Percentiles rank a stretch among this genome's conserved stretches.
phyloP scores from a whole-genome alignment of 1,140 invertebrate species.

The Homalodisca vitripennis region DNA sequence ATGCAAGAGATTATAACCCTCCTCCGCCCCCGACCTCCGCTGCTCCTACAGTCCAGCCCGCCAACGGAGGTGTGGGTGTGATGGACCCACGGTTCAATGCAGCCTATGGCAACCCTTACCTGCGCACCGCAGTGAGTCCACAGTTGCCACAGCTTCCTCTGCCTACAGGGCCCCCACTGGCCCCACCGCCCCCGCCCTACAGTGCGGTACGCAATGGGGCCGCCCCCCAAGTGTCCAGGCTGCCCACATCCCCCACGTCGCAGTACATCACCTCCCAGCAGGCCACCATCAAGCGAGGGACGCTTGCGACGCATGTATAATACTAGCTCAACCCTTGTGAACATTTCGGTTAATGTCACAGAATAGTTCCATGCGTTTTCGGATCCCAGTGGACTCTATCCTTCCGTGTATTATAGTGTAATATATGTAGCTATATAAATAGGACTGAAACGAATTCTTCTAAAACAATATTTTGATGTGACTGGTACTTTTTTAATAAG shows the following conservation, averaged over 20 bases:
- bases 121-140: slow-evolving; percentile 59
- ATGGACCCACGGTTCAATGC: slow-evolving; percentile 85
- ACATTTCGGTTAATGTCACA: slow-evolving; percentile 28
- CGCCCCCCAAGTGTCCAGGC: slow-evolving; percentile 46
- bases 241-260: slow-evolving; percentile 52
- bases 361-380: not conserved
- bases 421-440: slow-evolving; percentile 8
- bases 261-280: slow-evolving; percentile 52
- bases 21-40: slow-evolving; percentile 54
- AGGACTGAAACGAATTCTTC: slow-evolving; percentile 9
- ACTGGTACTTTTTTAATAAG: no score
- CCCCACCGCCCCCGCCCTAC: slow-evolving; percentile 76
- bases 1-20: slow-evolving; percentile 79
- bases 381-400: no score
- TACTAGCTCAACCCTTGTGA: slow-evolving; percentile 31
- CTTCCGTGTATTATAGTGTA: not conserved
- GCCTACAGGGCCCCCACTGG: slow-evolving; percentile 69
- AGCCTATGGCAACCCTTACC: slow-evolving; percentile 84
- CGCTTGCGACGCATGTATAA: slow-evolving; percentile 61
- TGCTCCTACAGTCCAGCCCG: not conserved
- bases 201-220: slow-evolving; percentile 50
- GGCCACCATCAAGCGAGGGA: slow-evolving; percentile 56
- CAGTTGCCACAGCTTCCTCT: slow-evolving; percentile 53
- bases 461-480: no score
- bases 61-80: slow-evolving; percentile 36